Conservation (phyloP, 2,888 invertebrate species). For the Opisthograptis luteolata region DNA sequence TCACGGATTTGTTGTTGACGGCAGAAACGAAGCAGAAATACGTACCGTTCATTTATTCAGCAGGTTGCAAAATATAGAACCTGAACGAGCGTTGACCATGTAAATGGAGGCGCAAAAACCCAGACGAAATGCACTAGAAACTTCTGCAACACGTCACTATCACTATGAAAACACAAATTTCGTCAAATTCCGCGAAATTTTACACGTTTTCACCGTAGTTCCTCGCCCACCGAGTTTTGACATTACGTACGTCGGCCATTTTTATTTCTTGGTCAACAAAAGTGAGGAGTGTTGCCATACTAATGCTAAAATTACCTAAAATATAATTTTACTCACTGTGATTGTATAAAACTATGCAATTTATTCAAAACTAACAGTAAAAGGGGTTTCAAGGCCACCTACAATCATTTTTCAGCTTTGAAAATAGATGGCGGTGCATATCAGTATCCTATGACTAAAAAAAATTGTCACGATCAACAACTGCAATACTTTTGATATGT, state of each 20-base stretch:
- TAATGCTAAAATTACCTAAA: constrained; percentile 39
- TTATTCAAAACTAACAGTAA: no score
- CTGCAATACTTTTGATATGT: no score
- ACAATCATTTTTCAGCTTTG: no score
- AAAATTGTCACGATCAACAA: no score
- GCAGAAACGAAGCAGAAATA: constrained; percentile 47
- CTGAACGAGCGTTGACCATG: constrained; percentile 52
- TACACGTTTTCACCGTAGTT: constrained; percentile 67
- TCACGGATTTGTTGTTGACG: constrained; percentile 11
- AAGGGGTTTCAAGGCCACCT: no score
- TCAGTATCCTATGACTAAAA: no score
- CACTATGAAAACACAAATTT: constrained; percentile 42
- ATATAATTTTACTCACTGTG: constrained; percentile 7
- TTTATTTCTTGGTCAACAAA: constrained; percentile 72
- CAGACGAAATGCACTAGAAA: constrained; percentile 43
- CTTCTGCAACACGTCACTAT: constrained; percentile 56
- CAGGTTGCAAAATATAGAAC: constrained; percentile 50
- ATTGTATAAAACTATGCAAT: background rate
- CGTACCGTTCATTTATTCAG: constrained; percentile 74
- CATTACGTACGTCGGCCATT: constrained; percentile 75
- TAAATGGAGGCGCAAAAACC: constrained; percentile 41
- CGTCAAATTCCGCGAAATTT: constrained; percentile 51
- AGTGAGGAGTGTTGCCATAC: constrained; percentile 68
- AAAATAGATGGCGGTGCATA: no score
- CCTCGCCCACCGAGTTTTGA: constrained; percentile 72